Percentiles rank a stretch among this genome's conserved stretches.
These are phyloP conservation scores for Drosophila takahashii DNA, from an alignment of 1,140 invertebrate genomes.

Conservation along the genomic window DNA sequence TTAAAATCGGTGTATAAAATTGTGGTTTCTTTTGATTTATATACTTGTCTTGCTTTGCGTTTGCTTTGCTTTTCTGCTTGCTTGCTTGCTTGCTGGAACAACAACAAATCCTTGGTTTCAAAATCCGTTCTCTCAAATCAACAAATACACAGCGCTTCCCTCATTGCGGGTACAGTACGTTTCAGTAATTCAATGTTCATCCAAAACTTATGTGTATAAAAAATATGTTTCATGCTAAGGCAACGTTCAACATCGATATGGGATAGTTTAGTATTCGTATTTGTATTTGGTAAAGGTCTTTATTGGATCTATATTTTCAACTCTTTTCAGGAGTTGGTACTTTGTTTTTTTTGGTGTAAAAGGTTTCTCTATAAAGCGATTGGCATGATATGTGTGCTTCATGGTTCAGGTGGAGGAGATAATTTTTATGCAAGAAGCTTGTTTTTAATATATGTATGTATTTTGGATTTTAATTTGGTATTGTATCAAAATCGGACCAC, in stretches of 20 bases:
- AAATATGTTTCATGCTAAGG: constrained; percentile 81
- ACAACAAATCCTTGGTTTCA: constrained; percentile 54
- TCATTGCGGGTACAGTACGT: constrained; percentile 50
- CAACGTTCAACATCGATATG: constrained; percentile 84
- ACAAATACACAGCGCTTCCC: constrained; percentile 61
- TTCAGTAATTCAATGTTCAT: constrained; percentile 63
- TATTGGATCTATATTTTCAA: constrained; percentile 13
- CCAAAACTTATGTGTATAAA: constrained; percentile 70
- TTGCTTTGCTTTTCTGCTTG: constrained; percentile 18
- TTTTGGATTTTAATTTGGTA: neutral
- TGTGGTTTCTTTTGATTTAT: constrained; percentile 54
- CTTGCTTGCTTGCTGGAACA: constrained; percentile 53
- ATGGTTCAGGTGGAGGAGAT: constrained; percentile 11
- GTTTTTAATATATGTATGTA: neutral
- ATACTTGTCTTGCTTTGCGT: constrained; percentile 31
- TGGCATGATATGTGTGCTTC: constrained; percentile 44
- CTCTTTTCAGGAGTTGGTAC: constrained; percentile 1
- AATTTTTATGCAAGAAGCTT: neutral
- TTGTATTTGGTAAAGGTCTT: constrained; percentile 26
- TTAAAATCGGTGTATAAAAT: constrained; percentile 84
- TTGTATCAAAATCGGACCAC: neutral
- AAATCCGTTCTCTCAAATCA: constrained; percentile 61
- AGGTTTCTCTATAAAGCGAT: constrained; percentile 43
- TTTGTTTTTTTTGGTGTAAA: constrained; percentile 45
- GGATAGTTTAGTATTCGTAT: constrained; percentile 61